Evolutionary conservation across 2,888 invertebrate genomes (phyloP), one percentile per base, ranked within the genome.

Genomic region (Dicyrtomina minuta): DNA sequence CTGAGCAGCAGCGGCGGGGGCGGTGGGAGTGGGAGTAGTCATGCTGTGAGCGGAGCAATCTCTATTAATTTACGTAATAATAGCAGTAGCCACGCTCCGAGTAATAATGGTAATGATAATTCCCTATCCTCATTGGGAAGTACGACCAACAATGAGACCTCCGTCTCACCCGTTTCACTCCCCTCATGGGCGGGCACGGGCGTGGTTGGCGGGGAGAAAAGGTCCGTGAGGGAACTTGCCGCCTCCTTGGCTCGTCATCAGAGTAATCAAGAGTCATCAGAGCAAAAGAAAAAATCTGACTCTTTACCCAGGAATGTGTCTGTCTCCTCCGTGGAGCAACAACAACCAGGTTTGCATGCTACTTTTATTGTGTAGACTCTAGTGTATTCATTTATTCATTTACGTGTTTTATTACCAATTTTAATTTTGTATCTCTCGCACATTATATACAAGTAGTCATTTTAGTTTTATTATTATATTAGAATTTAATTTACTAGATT

Each of bases 161-260:
- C 65, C 17, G 24, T 49, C 5, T 66, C 70, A 20, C 76, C 78
- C 2, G 70, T 72, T 15, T 76, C 75, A 2, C 69, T 78, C 12
- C 78, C 78, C 8, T 70, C 72, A 1, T 71, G 72, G 73, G 73
- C 71, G 15, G 69, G 61, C 15, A n/a, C n/a, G n/a, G n/a, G n/a
- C n/a, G n/a, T n/a, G n/a, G n/a, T n/a, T n/a, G 77, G 83, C 62
- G 86, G 86, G 77, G 60, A 84, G 85, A 79, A 81, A 84, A 55
- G 75, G 75, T 84, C 85, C 22, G 85, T 85, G 17, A 81, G 83
- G 71, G 85, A 85, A 79, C 79, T 85, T 74, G 85, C 85, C 15
- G 85, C 85, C 3, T 84, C 83, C 68, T 79, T 85, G 53, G 73
- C 75, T 0, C 68, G 75, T 10, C 75, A 76, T n/a, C 76, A 75